Evolutionary conservation across 2,113 vertebrate genomes (phyloP), one percentile per base, ranked within the genome.

Genomic region (Rynchops niger): DNA sequence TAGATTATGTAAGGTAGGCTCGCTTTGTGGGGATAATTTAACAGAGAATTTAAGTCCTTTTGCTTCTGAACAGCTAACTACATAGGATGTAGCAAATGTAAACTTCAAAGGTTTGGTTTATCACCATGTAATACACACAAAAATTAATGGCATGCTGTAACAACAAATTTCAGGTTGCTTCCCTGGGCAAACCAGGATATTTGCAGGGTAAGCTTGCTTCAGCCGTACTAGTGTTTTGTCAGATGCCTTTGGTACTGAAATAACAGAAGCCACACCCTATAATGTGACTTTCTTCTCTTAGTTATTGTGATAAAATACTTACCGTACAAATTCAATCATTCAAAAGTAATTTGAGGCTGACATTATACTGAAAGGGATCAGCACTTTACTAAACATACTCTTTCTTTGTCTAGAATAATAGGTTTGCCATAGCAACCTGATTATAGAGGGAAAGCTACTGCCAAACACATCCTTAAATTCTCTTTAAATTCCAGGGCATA

Each of bases 381-480:
- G 72, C 42, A 85, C 86, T 97, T 98, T 71, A 93, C 95, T 96
- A 96, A 96, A 96, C 92, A 86, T 69, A 76, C 76, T 72, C 73
- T 45, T 97, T 72, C 94, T 96, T 96, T 91, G 86, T 74, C 94
- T 89, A 87, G 97, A 98, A 96, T 97, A 98, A 98, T 95, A 95
- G 94, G 78, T 97, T 98, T 98, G 77, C 97, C 98, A 98, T 98
- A 98, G 98, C 98, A 98, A 98, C 98, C 90, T 90, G 95, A 96
- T 96, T 90, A 78, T 85, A 88, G 70, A 96, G 74, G 65, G 81
- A 94, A 96, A 96, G 69, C 53, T 79, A 92, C 89, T 88, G 95
- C 88, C 86, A 97, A 97, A 93, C 49, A 86, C 69, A 96, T 90
- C 74, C 56, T 83, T 81, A 83, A 98, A 86, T 90, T 97, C 65